A percentile compares a stretch with the other conserved stretches of the same genome.
Evolutionary conservation across 2,113 vertebrate genomes (phyloP).

Genomic region (Phodopus roborovskii): DNA sequence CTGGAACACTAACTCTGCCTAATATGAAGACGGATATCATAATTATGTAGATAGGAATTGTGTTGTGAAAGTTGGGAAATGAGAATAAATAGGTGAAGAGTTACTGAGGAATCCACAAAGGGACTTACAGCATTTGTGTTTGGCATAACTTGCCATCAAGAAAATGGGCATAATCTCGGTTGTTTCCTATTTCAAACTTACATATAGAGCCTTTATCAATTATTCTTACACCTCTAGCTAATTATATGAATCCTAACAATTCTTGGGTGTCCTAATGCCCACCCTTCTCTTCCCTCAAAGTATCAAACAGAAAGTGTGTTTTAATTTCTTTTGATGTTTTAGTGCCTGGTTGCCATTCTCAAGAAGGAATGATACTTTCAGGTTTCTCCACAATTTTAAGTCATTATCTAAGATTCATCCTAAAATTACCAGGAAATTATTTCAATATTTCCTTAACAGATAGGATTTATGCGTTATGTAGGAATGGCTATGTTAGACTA

Average conservation of each 20-base stretch:
- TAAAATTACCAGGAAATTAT: not conserved
- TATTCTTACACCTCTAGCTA: not conserved
- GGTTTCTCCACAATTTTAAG: not conserved
- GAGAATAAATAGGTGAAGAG: not conserved
- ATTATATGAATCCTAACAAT: not conserved
- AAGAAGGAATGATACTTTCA: not conserved
- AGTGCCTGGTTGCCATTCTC: not conserved
- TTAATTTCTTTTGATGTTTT: not conserved
- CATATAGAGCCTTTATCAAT: not conserved
- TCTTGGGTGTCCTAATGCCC: fast-evolving
- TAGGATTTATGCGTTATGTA: fast-evolving
- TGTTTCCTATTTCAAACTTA: not conserved
- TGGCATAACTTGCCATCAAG: not conserved
- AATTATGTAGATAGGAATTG: not conserved
- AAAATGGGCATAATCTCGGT: not conserved
- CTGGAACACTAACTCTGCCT: not conserved
- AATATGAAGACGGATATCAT: not conserved
- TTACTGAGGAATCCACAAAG: not conserved
- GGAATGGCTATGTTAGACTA: not conserved
- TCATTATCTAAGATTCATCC: not conserved
- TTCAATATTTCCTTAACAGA: not conserved
- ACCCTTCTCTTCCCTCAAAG: not conserved
- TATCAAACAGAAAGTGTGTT: fast-evolving
- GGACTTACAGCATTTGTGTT: not conserved
- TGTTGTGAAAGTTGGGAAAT: not conserved